A percentile compares a stretch with the other conserved stretches of the same genome.
Evolutionary conservation across 2,888 invertebrate genomes (phyloP).

Genomic region (Nasonia oneida): DNA sequence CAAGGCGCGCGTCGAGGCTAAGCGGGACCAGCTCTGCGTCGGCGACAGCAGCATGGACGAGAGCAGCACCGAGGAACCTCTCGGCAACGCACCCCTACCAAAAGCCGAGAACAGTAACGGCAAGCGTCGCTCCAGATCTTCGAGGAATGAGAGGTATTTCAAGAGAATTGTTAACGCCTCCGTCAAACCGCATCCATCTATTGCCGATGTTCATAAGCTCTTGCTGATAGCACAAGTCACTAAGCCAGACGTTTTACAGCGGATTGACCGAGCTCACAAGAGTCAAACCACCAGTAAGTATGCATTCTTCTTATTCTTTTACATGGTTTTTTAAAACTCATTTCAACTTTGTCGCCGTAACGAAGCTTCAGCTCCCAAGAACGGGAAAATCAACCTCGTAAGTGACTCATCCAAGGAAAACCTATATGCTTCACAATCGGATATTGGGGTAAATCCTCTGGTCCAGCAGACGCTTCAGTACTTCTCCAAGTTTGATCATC

Average conservation of each 20-base stretch:
- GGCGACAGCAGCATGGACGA: slow-evolving; percentile 86
- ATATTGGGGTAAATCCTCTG: slow-evolving; percentile 58
- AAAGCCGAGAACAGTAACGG: background rate
- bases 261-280: slow-evolving; percentile 26
- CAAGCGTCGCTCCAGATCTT: slow-evolving; percentile 84
- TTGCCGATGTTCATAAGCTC: background rate
- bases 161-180: slow-evolving; percentile 75
- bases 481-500: slow-evolving; percentile 65
- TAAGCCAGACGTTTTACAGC: background rate
- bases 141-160: slow-evolving; percentile 90
- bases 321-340: background rate
- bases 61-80: slow-evolving; percentile 56
- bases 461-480: slow-evolving; percentile 63
- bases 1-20: slow-evolving; percentile 86
- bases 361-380: background rate
- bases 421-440: slow-evolving; percentile 32
- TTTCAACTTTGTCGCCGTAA: background rate
- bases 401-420: slow-evolving; percentile 39
- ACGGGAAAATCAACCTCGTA: background rate
- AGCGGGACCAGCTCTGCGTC: slow-evolving; percentile 82
- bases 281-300: slow-evolving; percentile 2
- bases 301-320: background rate
- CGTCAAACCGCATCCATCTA: background rate
- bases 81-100: background rate
- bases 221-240: background rate